Base-by-base conservation (phyloP, 2,113 vertebrate genomes). In the Suricata suricatta region DNA sequence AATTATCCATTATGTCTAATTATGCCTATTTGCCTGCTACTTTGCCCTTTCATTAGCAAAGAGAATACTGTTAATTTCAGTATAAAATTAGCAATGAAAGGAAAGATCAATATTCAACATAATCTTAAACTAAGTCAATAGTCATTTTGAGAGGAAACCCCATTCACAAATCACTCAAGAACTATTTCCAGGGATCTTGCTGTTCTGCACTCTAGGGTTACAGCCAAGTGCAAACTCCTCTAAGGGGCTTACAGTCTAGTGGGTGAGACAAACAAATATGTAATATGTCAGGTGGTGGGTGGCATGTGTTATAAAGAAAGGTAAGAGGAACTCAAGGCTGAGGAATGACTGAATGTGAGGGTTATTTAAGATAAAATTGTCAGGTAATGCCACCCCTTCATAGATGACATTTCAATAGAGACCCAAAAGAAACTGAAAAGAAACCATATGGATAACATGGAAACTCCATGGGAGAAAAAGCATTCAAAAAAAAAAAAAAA, bases 11-110 rank as follows among this genome's bases (percentile, higher is more conserved):
- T 89, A 27, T 57, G 6, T 87, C 76, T 95, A 33, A 94, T 81
- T 69, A 83, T 44, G 66, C 41, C 47, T 52, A 27, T 35, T 60
- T 86, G 35, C 23, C 38, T 35, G 10, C 2, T 27, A 88, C 19
- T 10, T 63, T 72, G 47, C 21, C 60, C 14, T 88, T 81, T 27
- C 35, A 84, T 80, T 93, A 60, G 63, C 35, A 63, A 94, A 81
- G 54, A 64, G 0, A 88, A 9, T 50, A 92, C 15, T 85, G 16
- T 76, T 79, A 72, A 93, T 95, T 87, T 90, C 33, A 95, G 80
- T 23, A 66, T 84, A 92, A 93, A 95, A 76, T 88, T 74, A 84
- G 25, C 66, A 83, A 57, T 83, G n/a, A 89, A 95, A 94, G 95
- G 88, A 95, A 76, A 91, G 1, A 83, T 54, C 14, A 84, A 68